Base-by-base conservation (phyloP, 2,888 invertebrate species). In the Lasioglossum morio region DNA sequence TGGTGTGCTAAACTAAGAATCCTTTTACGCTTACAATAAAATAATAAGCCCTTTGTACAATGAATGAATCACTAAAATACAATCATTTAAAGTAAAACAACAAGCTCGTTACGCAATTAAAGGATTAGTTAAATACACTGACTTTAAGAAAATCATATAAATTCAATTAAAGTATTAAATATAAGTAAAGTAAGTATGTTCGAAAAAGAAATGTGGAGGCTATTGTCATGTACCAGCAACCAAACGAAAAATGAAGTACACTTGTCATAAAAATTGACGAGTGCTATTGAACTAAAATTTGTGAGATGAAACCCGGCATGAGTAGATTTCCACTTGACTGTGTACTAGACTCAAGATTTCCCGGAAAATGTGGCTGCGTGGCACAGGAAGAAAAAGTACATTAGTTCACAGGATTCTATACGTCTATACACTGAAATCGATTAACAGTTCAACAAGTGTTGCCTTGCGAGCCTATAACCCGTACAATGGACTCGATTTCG, bases 381-480 rank as follows among this genome's bases (percentile, higher is more conserved):
- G 2, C 14, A 14, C 16, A 16, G 16, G 14, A 30, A 63, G 30
- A 30, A 30, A 30, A 27, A 63, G 30, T 27, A 16, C 63, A 63
- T 30, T 30, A 30, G 63, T 30, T 7, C 30, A 2, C 30, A 2
- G 30, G 30, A 30, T 63, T 27, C 5, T 27, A 63, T 63, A 14
- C 63, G 12, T 30, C 19, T 27, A 14, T 43, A 7, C 43, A 43
- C 4, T 19, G n/a, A 14, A 34, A 57, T 74, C 53, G 37, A 37
- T n/a, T 37, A 34, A 60, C 34, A n/a, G 34, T 53, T 74, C 74
- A 74, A 74, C 74, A 74, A 74, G 74, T 74, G 74, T 57, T 34
- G 57, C 23, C 16, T 4, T 12, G 46, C 14, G 48, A 46, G n/a
- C 70, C 40, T 37, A 16, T 12, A 14, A n/a, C 37, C n/a, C n/a